Percentiles rank a stretch among this genome's conserved stretches.
These are phyloP conservation scores for Campylorhamphus procurvoides DNA, from an alignment of 2,113 vertebrate species.

Conservation along the genomic window DNA sequence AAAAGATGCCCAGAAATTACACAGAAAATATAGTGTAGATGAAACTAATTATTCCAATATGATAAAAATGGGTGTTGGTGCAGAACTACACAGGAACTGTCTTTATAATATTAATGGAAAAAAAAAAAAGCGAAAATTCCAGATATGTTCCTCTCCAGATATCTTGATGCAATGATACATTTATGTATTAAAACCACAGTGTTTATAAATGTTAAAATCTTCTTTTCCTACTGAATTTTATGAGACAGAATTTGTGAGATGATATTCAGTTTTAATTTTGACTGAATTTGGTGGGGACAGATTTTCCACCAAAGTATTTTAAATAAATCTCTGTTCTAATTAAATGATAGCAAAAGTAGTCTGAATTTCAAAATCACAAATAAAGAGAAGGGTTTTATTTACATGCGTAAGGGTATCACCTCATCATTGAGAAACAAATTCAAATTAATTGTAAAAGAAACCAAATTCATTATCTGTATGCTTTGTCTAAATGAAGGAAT, in stretches of 20 bases:
- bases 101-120: background rate
- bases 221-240: background rate
- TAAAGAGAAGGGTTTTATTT: background rate
- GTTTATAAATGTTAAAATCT: background rate
- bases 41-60: background rate
- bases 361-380: background rate
- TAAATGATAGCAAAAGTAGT: accelerated
- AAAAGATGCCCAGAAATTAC: background rate
- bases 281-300: background rate
- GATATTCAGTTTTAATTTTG: background rate
- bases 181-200: background rate
- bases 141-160: background rate
- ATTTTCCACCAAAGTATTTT: background rate
- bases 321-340: background rate
- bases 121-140: background rate
- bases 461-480: background rate
- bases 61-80: background rate
- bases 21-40: background rate
- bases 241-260: background rate
- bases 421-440: background rate
- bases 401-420: background rate
- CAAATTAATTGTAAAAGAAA: background rate
- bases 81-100: background rate
- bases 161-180: background rate
- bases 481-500: background rate